Evolutionary conservation across 2,888 invertebrate genomes (phyloP).

Genomic region (Plutella xylostella): DNA sequence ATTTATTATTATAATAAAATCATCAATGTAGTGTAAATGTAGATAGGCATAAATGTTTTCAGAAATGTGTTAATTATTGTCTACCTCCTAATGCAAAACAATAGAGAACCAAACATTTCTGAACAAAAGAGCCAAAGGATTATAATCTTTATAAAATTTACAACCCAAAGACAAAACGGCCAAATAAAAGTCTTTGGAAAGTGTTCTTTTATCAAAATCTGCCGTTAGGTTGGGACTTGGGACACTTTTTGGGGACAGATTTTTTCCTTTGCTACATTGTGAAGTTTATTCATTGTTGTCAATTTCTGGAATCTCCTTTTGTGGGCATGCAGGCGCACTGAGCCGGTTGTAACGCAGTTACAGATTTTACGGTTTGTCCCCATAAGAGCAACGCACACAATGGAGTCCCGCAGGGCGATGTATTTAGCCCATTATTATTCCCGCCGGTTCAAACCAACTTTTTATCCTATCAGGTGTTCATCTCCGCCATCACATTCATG

Average conservation of each 20-base stretch:
- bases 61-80: background rate
- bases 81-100: too few species aligned
- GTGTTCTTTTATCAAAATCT: slow-evolving; percentile 20
- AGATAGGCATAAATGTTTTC: background rate
- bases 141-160: slow-evolving; percentile 4
- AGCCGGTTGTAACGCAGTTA: slow-evolving; percentile 44
- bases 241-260: slow-evolving; percentile 27
- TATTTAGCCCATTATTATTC: slow-evolving; percentile 6
- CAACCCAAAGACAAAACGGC: slow-evolving; percentile 6
- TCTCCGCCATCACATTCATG: too few species aligned
- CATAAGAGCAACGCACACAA: slow-evolving; percentile 56
- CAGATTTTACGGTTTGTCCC: slow-evolving; percentile 32
- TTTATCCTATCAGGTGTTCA: slow-evolving; percentile 50
- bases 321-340: slow-evolving; percentile 61
- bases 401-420: slow-evolving; percentile 42
- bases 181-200: background rate
- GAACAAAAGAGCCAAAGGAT: slow-evolving; percentile 3
- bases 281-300: slow-evolving; percentile 66
- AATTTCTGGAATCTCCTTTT: slow-evolving; percentile 63
- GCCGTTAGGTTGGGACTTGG: too few species aligned
- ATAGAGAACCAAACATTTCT: background rate
- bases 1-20: too few species aligned
- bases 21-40: too few species aligned
- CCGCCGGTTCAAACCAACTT: slow-evolving; percentile 24
- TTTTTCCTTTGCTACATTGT: slow-evolving; percentile 48